Conservation (phyloP, 2,113 vertebrate species). For the Salvelinus alpinus region DNA sequence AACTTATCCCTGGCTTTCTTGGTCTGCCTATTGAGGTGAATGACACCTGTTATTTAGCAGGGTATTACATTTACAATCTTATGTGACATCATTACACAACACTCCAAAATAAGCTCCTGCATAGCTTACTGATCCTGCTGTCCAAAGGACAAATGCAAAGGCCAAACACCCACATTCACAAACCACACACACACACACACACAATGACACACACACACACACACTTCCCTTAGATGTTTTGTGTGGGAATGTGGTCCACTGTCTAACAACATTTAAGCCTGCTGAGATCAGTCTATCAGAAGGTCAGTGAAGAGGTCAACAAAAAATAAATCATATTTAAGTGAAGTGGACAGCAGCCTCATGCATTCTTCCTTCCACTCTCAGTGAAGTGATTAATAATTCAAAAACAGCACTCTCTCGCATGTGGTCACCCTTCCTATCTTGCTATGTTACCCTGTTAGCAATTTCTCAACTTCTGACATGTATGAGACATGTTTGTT, state of each 20-base stretch:
- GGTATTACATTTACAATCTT: conserved; percentile 20
- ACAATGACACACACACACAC: background rate
- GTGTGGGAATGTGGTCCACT: background rate
- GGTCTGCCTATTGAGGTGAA: background rate
- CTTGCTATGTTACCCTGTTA: background rate
- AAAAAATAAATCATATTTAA: no score
- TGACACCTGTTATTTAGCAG: conserved; percentile 8
- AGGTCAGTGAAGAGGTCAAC: no score
- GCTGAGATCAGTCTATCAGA: no score
- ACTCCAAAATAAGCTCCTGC: conserved; percentile 22
- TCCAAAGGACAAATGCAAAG: background rate
- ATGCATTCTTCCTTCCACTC: no score
- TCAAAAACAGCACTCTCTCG: background rate
- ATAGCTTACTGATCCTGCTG: background rate
- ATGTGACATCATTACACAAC: conserved; percentile 18
- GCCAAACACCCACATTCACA: background rate
- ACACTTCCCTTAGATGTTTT: background rate
- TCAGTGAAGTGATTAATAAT: background rate
- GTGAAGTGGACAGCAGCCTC: no score
- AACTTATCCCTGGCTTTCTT: background rate
- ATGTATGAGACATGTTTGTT: background rate
- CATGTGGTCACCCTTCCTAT: background rate
- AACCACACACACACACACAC: background rate
- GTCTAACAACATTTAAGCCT: no score
- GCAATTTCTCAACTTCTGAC: background rate